Evolutionary conservation across 2,888 invertebrate genomes (phyloP).

Genomic region (Tipula unca): DNA sequence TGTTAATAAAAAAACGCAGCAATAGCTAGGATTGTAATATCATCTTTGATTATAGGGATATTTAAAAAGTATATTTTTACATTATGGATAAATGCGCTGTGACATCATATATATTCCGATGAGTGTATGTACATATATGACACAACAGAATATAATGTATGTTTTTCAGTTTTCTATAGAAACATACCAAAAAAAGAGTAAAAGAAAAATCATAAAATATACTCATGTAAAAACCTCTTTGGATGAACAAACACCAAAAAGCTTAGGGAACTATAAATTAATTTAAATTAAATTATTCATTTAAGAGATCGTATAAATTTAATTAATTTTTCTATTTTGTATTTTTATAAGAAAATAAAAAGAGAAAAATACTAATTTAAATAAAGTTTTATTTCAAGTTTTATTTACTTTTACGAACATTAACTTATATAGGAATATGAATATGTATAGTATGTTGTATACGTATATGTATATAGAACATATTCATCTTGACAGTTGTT

Average conservation of each 20-base stretch:
- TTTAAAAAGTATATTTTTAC: too few relatives aligned
- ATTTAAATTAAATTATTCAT: constrained; percentile 19
- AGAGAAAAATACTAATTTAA: background rate
- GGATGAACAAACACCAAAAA: constrained; percentile 17
- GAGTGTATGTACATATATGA: too few relatives aligned
- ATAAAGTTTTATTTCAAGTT: constrained; percentile 8
- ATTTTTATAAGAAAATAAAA: background rate
- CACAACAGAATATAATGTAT: too few relatives aligned
- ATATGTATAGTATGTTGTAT: background rate
- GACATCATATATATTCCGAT: too few relatives aligned
- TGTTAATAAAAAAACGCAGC: too few relatives aligned
- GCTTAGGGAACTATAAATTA: constrained; percentile 19
- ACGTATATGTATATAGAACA: background rate
- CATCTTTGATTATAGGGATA: too few relatives aligned
- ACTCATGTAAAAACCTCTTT: background rate
- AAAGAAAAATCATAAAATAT: background rate
- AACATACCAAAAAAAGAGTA: background rate
- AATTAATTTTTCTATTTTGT: constrained; percentile 16
- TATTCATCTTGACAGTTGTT: background rate
- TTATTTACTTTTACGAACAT: background rate
- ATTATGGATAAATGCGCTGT: too few relatives aligned
- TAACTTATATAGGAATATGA: background rate
- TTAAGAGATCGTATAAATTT: constrained; percentile 17
- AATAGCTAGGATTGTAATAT: too few relatives aligned
- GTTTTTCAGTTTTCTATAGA: too few relatives aligned